Evolutionary conservation across 2,113 vertebrate species (phyloP), one percentile per base, ranked within the genome.

Genomic region (Pseudolaguvia tuberculata): DNA sequence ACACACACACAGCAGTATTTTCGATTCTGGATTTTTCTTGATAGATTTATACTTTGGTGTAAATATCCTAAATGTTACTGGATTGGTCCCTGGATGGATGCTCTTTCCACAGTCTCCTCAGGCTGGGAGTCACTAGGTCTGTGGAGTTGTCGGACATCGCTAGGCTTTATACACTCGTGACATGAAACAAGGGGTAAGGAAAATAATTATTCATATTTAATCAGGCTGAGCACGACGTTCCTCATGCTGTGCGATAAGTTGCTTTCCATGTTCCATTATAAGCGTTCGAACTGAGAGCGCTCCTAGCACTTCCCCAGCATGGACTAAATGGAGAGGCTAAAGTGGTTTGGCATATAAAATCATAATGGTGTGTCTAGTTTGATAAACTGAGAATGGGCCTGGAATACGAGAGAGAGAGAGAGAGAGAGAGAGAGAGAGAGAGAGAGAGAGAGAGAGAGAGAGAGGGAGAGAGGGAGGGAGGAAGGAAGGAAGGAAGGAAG

Each of bases 131-230:
- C n/a, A n/a, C n/a, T n/a, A n/a, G n/a, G 31, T 35, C 31, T 78
- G 76, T 79, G 81, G 79, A 86, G 86, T 86, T 86, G 82, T 90
- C 86, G 88, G 85, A 83, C 89, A 89, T 90, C 89, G 83, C 87
- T 70, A 88, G 87, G 88, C 88, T 89, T 91, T 87, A n/a, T 88
- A 87, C 85, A 85, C 73, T 79, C 80, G 81, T 86, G 83, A 80
- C 83, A 84, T 20, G 86, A 55, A 86, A 76, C 83, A 42, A 42
- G 39, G 39, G 39, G 8, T 42, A 83, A 82, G 53, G 82, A 88
- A 35, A 35, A 89, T 88, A 89, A 91, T 91, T 91, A 89, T 91
- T 91, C 89, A 91, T 92, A 88, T 90, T 91, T 90, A 90, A 91
- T 90, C 86, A 88, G 83, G 76, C 75, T 65, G 81, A 83, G 77